phyloP scores from a whole-genome alignment of 2,113 vertebrate genomes.

The Scalopus aquaticus region DNA sequence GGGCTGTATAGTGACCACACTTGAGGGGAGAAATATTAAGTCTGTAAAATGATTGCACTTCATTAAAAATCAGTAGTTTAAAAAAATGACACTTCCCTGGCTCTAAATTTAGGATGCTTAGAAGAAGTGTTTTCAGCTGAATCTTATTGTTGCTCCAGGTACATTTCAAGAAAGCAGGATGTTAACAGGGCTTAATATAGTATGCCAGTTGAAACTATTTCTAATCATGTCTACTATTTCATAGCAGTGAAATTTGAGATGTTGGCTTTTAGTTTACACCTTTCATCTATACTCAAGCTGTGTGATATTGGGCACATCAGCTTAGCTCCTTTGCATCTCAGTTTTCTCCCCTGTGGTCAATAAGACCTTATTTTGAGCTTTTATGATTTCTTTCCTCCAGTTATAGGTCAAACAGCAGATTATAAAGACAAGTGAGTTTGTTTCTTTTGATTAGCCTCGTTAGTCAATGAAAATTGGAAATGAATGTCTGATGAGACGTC shows the following conservation, averaged over 20 bases:
- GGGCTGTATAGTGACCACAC: too few relatives aligned
- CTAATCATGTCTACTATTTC: not conserved
- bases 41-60: too few relatives aligned
- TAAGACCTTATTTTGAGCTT: slow-evolving; percentile 7
- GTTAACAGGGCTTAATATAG: not conserved
- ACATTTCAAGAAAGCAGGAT: not conserved
- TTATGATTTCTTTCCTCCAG: not conserved
- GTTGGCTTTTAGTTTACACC: not conserved
- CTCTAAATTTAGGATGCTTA: too few relatives aligned
- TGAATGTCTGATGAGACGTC: not conserved
- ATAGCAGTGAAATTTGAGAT: not conserved
- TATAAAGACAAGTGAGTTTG: not conserved
- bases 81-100: too few relatives aligned
- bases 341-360: slow-evolving; percentile 38
- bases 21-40: too few relatives aligned
- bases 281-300: not conserved
- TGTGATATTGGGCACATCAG: not conserved
- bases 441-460: slow-evolving; percentile 35
- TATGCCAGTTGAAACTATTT: not conserved
- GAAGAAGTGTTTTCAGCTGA: slow-evolving; percentile 1
- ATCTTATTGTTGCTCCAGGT: not conserved
- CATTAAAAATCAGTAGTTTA: too few relatives aligned
- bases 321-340: not conserved
- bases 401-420: not conserved
- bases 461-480: slow-evolving; percentile 14